phyloP scores from a whole-genome alignment of 2,797 vertebrate species.

The Echiichthys vipera region DNA sequence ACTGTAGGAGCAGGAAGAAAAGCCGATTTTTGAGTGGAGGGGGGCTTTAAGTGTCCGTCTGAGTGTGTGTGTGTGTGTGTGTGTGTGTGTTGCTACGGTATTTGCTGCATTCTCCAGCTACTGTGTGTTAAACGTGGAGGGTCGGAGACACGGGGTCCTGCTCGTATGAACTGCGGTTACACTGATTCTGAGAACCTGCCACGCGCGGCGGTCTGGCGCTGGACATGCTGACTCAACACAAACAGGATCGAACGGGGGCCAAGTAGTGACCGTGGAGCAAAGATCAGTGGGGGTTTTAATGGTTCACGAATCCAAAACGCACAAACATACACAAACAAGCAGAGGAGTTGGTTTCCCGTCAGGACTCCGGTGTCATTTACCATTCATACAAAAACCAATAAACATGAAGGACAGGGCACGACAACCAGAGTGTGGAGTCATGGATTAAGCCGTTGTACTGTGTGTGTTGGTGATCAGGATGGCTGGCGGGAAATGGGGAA shows the following conservation, averaged over 20 bases:
- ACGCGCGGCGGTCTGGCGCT: background rate
- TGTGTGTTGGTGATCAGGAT: slow-evolving; percentile 1
- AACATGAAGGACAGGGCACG: background rate
- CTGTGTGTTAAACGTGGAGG: slow-evolving; percentile 25
- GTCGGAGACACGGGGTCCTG: background rate
- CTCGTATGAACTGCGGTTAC: background rate
- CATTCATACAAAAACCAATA: slow-evolving; percentile 9
- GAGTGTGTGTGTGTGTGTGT: no score
- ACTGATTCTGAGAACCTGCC: background rate
- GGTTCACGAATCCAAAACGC: slow-evolving; percentile 38
- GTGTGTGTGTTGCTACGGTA: slow-evolving; percentile 61
- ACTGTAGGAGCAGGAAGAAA: no score
- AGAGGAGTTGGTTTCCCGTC: slow-evolving; percentile 5
- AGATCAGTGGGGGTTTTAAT: slow-evolving; percentile 38
- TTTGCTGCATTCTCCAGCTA: slow-evolving; percentile 61
- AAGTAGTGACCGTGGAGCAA: slow-evolving; percentile 20
- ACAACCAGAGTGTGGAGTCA: slow-evolving; percentile 4
- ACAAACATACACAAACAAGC: slow-evolving; percentile 39
- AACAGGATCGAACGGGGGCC: slow-evolving; percentile 20
- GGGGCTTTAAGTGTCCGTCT: no score
- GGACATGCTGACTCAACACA: slow-evolving; percentile 8
- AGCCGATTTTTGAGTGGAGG: no score
- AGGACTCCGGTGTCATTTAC: background rate
- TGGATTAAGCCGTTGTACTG: background rate
- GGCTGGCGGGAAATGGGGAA: slow-evolving; percentile 23